phyloP scores from a whole-genome alignment of 1,140 invertebrate genomes.

The Myzus persicae region DNA sequence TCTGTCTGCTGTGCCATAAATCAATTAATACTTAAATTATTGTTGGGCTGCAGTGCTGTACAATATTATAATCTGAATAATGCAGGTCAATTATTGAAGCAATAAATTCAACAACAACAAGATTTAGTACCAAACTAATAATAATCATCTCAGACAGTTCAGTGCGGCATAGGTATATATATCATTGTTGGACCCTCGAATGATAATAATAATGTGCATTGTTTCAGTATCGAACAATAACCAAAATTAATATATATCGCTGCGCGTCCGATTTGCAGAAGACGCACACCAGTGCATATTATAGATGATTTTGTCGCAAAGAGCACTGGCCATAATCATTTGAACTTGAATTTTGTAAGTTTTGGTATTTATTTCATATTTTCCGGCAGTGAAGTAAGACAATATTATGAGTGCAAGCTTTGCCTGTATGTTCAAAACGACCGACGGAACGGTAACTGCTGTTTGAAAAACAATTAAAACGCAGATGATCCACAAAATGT shows the following conservation, averaged over 20 bases:
- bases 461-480: background rate
- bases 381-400: too few relatives aligned
- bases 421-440: too few relatives aligned
- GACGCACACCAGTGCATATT: background rate
- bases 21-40: background rate
- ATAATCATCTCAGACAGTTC: background rate
- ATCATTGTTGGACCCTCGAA: background rate
- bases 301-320: background rate
- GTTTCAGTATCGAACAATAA: background rate
- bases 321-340: background rate
- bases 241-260: background rate
- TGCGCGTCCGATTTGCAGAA: background rate
- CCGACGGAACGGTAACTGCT: too few relatives aligned
- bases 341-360: background rate
- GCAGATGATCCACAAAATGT: too few relatives aligned
- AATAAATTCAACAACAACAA: background rate
- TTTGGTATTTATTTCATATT: background rate
- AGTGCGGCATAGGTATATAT: too few relatives aligned
- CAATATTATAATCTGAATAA: background rate
- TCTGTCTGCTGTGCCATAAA: background rate
- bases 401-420: too few relatives aligned
- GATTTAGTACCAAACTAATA: conserved; percentile 3
- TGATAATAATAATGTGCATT: background rate
- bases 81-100: background rate
- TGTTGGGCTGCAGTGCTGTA: background rate